Evolutionary conservation across 2,113 vertebrate genomes (phyloP), one percentile per base, ranked within the genome.

Genomic region (Oriolus oriolus): DNA sequence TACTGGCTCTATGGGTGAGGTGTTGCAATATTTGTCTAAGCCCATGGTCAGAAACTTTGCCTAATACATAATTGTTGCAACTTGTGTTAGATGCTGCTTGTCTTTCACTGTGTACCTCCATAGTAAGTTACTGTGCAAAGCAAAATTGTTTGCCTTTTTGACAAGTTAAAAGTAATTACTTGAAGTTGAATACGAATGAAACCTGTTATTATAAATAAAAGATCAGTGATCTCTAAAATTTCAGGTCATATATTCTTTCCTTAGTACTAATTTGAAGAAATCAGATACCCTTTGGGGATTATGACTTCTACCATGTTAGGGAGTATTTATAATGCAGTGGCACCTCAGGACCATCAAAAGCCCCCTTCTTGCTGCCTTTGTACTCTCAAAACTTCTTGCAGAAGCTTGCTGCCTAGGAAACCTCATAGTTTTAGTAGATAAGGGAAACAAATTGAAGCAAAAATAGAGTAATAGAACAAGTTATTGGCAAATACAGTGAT

Each of bases 281-380:
- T 73, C 5, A 28, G 22, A 3, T 76, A 22, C 10, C 49, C 49
- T 31, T 39, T 68, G 31, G 44, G 35, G 13, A 20, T 70, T 78
- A 24, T 24, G 73, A 45, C 16, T 86, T 75, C 2, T 77, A 2
- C 7, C 0, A 0, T 35, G 28, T 60, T 19, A 10, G 11, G 4
- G 23, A 37, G 10, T 65, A 52, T 56, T 63, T 70, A 5, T 45
- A 41, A 52, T 45, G 37, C 50, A 53, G 31, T 33, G 31, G 15
- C 37, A 44, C 6, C 14, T 50, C 31, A n/a, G 44, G 27, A 41
- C 52, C 30, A 33, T 56, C 31, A 61, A 11, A 92, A 78, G 18
- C 10, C 23, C 9, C 0, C 0, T 64, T 70, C 22, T 37, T 93
- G 33, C n/a, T 64, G 42, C 19, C 39, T 92, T 31, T 47, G n/a